phyloP scores from a whole-genome alignment of 2,888 invertebrate genomes.

The Yponomeuta cagnagella region DNA sequence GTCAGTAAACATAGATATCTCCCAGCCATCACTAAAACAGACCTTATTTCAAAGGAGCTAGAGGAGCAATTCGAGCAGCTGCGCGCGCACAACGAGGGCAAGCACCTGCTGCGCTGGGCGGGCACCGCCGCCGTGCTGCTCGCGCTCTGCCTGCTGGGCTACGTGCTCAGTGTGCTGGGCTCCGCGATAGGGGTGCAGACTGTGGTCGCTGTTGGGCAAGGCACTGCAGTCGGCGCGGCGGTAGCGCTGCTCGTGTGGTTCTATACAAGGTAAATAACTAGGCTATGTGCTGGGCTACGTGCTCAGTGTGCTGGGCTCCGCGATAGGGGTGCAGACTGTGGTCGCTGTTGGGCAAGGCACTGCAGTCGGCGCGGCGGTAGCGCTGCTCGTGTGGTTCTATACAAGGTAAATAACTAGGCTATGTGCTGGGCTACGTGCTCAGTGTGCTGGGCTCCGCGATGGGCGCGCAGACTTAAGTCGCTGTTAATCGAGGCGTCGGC shows the following conservation, averaged over 20 bases:
- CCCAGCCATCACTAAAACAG: neutral
- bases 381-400: constrained; percentile 89
- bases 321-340: constrained; percentile 85
- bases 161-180: constrained; percentile 87
- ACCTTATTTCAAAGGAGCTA: constrained; percentile 78
- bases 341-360: constrained; percentile 84
- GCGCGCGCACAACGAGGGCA: constrained; percentile 95
- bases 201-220: constrained; percentile 85
- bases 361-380: constrained; percentile 84
- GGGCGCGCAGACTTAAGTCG: constrained; percentile 80
- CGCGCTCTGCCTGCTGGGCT: constrained; percentile 86
- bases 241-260: constrained; percentile 88
- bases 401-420: constrained; percentile 78
- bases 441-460: constrained; percentile 86
- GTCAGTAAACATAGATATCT: too few relatives aligned
- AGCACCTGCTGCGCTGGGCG: constrained; percentile 96
- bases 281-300: constrained; percentile 83
- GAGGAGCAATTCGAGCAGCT: constrained; percentile 88
- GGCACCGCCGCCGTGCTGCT: constrained; percentile 94
- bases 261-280: constrained; percentile 83
- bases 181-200: constrained; percentile 85
- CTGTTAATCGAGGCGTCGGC: constrained; percentile 55
- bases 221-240: constrained; percentile 82
- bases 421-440: constrained; percentile 85
- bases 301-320: constrained; percentile 84